Percentiles rank a stretch among this genome's conserved stretches.
Evolutionary conservation across 2,888 invertebrate genomes (phyloP).

Genomic region (Gymnocheta viridis): DNA sequence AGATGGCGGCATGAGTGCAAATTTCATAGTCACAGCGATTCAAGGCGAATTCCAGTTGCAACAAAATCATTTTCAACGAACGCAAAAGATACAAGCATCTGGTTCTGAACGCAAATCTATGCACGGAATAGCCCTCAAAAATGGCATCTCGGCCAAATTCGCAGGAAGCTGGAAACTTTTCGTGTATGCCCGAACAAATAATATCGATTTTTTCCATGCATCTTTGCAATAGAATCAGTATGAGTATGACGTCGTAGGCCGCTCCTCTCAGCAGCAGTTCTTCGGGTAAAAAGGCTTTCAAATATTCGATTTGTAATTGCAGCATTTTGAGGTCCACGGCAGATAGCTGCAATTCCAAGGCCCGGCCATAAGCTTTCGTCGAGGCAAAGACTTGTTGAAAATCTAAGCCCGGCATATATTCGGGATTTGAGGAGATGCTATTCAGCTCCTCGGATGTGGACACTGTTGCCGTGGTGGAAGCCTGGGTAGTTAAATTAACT

Average conservation of each 20-base stretch:
- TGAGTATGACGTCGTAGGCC: conserved; percentile 95
- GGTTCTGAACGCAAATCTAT: conserved; percentile 93
- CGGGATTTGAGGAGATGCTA: conserved; percentile 77
- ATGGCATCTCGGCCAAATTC: conserved; percentile 88
- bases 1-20: conserved; percentile 91
- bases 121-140: conserved; percentile 92
- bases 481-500: conserved; percentile 83
- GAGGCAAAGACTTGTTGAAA: conserved; percentile 86
- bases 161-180: conserved; percentile 91
- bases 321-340: conserved; percentile 94
- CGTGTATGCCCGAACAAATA: conserved; percentile 92
- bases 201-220: conserved; percentile 93
- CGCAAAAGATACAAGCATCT: conserved; percentile 89
- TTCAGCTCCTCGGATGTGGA: conserved; percentile 81
- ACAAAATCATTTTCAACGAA: conserved; percentile 88
- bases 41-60: conserved; percentile 88
- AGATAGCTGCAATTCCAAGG: conserved; percentile 94
- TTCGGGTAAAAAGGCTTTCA: conserved; percentile 97
- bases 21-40: conserved; percentile 91
- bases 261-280: conserved; percentile 91
- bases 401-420: conserved; percentile 84
- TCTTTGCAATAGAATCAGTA: conserved; percentile 92
- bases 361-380: conserved; percentile 87
- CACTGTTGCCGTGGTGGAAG: conserved; percentile 84
- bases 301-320: conserved; percentile 90